Evolutionary conservation across 2,797 vertebrate genomes (phyloP).

Genomic region (Alcedo atthis): DNA sequence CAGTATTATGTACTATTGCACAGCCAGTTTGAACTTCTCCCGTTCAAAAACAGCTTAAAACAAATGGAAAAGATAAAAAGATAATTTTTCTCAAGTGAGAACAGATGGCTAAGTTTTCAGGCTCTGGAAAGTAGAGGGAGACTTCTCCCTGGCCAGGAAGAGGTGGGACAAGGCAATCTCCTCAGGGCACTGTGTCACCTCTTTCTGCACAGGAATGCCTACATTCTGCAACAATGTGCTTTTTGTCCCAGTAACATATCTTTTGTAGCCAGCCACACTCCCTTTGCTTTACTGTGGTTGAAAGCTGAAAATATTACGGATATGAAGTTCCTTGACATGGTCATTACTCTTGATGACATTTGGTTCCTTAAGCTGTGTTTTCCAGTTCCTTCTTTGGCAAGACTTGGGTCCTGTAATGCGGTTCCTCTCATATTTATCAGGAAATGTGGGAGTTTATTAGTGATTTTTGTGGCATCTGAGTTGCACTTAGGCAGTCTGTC

Average conservation of each 20-base stretch:
- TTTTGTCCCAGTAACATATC: neutral
- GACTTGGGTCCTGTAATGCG: neutral
- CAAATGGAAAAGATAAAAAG: conserved; percentile 41
- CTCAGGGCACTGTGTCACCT: neutral
- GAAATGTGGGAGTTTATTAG: neutral
- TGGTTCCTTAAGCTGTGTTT: neutral
- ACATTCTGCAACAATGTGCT: neutral
- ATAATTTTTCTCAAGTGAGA: conserved; percentile 27
- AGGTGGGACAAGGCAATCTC: neutral
- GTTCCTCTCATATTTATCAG: neutral
- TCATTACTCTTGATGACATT: neutral
- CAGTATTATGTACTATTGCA: conserved; percentile 27
- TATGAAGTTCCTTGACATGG: neutral
- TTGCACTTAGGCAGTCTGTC: neutral
- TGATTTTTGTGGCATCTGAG: neutral
- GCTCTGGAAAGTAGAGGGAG: neutral
- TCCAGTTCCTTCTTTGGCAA: neutral
- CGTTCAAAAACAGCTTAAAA: conserved; percentile 16
- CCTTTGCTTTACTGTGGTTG: neutral
- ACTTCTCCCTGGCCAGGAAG: neutral
- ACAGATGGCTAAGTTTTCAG: conserved; percentile 42
- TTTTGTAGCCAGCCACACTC: neutral
- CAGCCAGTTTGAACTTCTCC: conserved; percentile 2
- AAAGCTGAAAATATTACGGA: neutral
- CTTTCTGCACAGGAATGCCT: neutral